phyloP scores from a whole-genome alignment of 1,140 invertebrate species.

The Cydia fagiglandana region DNA sequence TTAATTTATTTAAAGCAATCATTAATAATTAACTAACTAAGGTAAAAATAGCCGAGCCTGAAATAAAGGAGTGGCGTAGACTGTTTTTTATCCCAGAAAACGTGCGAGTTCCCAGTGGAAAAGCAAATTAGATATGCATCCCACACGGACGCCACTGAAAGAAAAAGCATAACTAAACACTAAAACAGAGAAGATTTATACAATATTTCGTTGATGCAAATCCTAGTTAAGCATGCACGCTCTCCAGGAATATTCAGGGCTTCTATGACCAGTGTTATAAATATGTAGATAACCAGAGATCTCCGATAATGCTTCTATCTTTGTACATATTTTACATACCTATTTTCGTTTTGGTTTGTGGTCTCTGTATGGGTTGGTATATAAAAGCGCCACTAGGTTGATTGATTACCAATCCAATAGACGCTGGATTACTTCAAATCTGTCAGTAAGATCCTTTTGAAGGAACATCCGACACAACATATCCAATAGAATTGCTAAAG shows the following conservation, averaged over 20 bases:
- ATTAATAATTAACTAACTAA: background rate
- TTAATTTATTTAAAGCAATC: too few relatives aligned
- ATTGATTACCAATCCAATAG: too few relatives aligned
- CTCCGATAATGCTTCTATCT: too few relatives aligned
- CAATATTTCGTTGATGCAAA: background rate
- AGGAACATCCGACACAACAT: too few relatives aligned
- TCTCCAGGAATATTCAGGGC: background rate
- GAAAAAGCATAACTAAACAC: background rate
- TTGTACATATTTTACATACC: too few relatives aligned
- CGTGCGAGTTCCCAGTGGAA: background rate
- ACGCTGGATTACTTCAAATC: too few relatives aligned
- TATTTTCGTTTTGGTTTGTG: too few relatives aligned
- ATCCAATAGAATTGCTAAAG: too few relatives aligned
- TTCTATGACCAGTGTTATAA: conserved; percentile 1
- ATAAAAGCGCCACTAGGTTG: too few relatives aligned
- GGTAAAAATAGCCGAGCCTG: background rate
- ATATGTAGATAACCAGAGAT: background rate
- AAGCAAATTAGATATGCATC: background rate
- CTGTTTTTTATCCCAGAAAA: background rate
- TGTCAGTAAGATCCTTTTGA: too few relatives aligned
- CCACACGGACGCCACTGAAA: background rate
- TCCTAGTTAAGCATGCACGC: background rate
- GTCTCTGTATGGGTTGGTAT: too few relatives aligned
- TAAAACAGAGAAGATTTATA: background rate
- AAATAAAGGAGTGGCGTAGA: background rate